These are phyloP conservation scores for Telenomus remus DNA, from an alignment of 1,140 invertebrate genomes.

Conservation along the genomic window DNA sequence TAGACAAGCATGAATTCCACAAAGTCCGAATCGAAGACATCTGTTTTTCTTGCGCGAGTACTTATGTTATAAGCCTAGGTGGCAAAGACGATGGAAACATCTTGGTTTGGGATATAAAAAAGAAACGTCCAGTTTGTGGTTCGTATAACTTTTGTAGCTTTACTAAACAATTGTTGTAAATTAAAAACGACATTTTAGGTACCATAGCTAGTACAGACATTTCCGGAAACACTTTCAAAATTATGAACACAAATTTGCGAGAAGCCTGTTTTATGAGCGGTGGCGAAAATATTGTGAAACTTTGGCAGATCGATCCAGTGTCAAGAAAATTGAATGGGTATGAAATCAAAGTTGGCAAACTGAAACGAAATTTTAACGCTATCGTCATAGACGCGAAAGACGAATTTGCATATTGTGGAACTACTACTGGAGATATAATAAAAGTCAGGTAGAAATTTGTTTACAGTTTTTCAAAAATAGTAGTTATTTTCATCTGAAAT, in stretches of 20 bases:
- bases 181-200: too few relatives aligned
- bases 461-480: too few relatives aligned
- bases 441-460: slow-evolving; percentile 74
- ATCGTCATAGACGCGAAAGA: slow-evolving; percentile 81
- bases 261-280: slow-evolving; percentile 81
- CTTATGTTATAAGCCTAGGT: slow-evolving; percentile 88
- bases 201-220: slow-evolving; percentile 79
- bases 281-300: slow-evolving; percentile 82
- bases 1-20: slow-evolving; percentile 86
- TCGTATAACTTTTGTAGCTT: too few relatives aligned
- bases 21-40: slow-evolving; percentile 90
- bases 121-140: slow-evolving; percentile 81
- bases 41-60: slow-evolving; percentile 86
- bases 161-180: too few relatives aligned
- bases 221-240: slow-evolving; percentile 79
- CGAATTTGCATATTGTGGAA: slow-evolving; percentile 87
- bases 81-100: slow-evolving; percentile 91
- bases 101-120: slow-evolving; percentile 83
- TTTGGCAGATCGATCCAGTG: slow-evolving; percentile 86
- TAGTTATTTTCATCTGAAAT: too few relatives aligned
- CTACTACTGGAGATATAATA: slow-evolving; percentile 84
- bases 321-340: slow-evolving; percentile 82
- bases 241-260: slow-evolving; percentile 77
- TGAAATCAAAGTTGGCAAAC: slow-evolving; percentile 83
- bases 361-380: slow-evolving; percentile 81